Conservation (phyloP, 2,888 invertebrate species). For the Parasteatoda lunata region DNA sequence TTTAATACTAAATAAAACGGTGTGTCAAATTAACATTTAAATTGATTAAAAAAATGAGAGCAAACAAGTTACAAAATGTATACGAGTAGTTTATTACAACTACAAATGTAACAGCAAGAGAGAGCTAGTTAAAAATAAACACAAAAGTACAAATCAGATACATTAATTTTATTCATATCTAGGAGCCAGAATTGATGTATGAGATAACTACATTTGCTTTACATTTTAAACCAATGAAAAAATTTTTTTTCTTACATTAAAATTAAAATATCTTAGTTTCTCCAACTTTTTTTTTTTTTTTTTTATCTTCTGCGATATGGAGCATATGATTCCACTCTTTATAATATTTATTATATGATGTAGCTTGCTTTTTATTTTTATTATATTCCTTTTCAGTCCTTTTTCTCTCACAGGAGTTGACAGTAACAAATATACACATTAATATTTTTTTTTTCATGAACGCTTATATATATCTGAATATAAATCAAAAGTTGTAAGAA, state of each 20-base stretch:
- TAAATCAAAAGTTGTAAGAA: conserved; percentile 60
- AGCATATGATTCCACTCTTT: conserved; percentile 25
- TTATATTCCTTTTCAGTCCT: conserved; percentile 19
- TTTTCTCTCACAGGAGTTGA: conserved; percentile 44
- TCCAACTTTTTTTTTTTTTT: conserved; percentile 34
- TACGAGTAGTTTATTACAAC: too few relatives aligned
- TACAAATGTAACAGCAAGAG: too few relatives aligned
- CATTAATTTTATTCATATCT: conserved; percentile 65
- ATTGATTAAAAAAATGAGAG: too few relatives aligned
- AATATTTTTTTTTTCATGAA: conserved; percentile 39
- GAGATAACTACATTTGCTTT: conserved; percentile 64
- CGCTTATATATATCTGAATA: conserved; percentile 49
- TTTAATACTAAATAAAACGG: too few relatives aligned
- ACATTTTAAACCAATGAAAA: conserved; percentile 65
- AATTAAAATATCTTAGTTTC: conserved; percentile 62
- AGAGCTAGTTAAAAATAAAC: too few relatives aligned
- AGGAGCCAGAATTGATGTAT: conserved; percentile 53
- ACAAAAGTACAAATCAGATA: conserved; percentile 52
- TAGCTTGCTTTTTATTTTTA: conserved; percentile 50
- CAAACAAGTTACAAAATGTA: too few relatives aligned
- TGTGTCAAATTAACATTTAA: too few relatives aligned
- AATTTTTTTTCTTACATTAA: conserved; percentile 59
- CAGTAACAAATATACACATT: conserved; percentile 68
- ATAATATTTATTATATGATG: conserved; percentile 60
- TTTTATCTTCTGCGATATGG: conserved; percentile 57